Evolutionary conservation across 2,113 vertebrate species (phyloP).

Genomic region (Psittacula cyanocephala): DNA sequence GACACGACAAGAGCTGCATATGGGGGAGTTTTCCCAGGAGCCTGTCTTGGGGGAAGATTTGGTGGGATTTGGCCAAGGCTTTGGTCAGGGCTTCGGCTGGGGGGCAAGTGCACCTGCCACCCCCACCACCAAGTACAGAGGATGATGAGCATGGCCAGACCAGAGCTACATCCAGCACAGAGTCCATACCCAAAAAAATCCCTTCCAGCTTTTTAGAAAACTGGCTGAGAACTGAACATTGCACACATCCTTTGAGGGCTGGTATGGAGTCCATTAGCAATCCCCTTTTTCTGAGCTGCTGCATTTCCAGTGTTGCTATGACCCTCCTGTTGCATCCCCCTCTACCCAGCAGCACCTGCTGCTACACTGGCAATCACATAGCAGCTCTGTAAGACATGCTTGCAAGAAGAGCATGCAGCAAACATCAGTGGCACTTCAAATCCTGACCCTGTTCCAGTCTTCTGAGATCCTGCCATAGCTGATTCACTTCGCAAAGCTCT

Average conservation of each 20-base stretch:
- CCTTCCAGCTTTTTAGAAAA: neutral
- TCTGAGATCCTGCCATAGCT: neutral
- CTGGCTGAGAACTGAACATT: neutral
- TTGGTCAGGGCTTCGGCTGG: neutral
- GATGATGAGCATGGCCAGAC: neutral
- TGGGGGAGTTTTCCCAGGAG: neutral
- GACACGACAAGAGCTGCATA: neutral
- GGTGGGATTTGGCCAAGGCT: neutral
- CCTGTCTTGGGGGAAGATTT: neutral
- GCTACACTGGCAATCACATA: accelerated
- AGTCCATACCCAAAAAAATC: too few species aligned
- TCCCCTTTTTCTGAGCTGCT: neutral
- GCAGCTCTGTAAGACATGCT: neutral
- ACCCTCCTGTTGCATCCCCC: neutral
- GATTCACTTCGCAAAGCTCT: neutral
- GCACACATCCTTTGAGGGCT: neutral
- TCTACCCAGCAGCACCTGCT: neutral
- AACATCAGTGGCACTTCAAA: neutral
- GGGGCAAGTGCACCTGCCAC: neutral
- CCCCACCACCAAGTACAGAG: neutral
- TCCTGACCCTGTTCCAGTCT: neutral
- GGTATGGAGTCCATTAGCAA: neutral
- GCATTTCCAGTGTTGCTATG: neutral
- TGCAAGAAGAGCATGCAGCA: neutral
- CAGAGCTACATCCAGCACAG: neutral